phyloP scores from a whole-genome alignment of 2,888 invertebrate species.

The Meiosimyza decipiens region DNA sequence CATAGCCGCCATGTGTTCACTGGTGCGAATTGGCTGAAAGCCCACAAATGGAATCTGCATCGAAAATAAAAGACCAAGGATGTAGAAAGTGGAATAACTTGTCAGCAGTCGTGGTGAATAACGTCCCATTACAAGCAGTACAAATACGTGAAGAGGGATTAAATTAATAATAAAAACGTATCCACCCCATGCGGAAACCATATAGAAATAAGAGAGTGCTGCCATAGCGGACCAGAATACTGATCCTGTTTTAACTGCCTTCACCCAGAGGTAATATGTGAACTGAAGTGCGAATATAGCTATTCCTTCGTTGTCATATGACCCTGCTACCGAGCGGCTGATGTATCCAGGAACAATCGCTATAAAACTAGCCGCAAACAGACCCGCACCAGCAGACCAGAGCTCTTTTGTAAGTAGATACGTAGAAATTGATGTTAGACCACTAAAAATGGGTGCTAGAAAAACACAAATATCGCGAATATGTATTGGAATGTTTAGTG shows the following conservation, averaged over 20 bases:
- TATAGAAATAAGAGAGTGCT: slow-evolving; percentile 98
- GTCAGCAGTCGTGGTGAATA: slow-evolving; percentile 92
- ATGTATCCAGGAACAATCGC: slow-evolving; percentile 99
- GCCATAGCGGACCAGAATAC: slow-evolving; percentile 96
- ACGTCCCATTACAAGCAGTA: slow-evolving; percentile 92
- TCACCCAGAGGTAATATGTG: slow-evolving; percentile 98
- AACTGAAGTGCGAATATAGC: slow-evolving; percentile 99
- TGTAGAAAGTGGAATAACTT: slow-evolving; percentile 97
- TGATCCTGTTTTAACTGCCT: slow-evolving; percentile 96
- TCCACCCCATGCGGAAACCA: slow-evolving; percentile 99
- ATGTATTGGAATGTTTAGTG: slow-evolving; percentile 95
- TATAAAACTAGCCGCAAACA: slow-evolving; percentile 99
- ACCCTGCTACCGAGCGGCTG: slow-evolving; percentile 98
- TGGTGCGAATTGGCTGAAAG: slow-evolving; percentile 98
- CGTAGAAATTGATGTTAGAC: slow-evolving; percentile 96
- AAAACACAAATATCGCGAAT: slow-evolving; percentile 99
- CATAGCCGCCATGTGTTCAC: slow-evolving; percentile 99
- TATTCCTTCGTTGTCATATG: slow-evolving; percentile 99
- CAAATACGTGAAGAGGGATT: slow-evolving; percentile 97
- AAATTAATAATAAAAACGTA: slow-evolving; percentile 99
- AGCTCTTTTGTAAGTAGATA: slow-evolving; percentile 97
- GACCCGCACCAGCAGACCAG: slow-evolving; percentile 95
- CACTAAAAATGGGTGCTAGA: slow-evolving; percentile 98
- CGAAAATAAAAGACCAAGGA: slow-evolving; percentile 91
- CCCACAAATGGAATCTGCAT: slow-evolving; percentile 98